Base-by-base conservation (phyloP, 2,888 invertebrate genomes). In the Hydrotaea cyrtoneurina region DNA sequence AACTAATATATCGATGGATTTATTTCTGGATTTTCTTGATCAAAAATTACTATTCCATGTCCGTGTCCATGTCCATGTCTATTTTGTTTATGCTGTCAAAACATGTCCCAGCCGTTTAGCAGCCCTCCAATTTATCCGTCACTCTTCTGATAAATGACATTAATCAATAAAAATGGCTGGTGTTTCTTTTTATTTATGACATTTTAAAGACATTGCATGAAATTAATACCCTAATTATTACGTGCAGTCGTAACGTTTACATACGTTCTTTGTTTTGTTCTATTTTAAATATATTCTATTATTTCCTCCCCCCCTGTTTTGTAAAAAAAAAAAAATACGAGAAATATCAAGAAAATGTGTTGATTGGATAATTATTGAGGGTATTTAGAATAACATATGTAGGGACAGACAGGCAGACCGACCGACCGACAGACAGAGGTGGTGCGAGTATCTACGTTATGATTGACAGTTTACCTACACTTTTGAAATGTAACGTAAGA, bases 331-430 rank as follows among this genome's bases (percentile, higher is more conserved):
- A 57, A 11, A 57, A 57, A 57, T 11, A 11, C 23, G 8, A 23
- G 15, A 39, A 21, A 69, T 13, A 64, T 17, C 39, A 46, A 46
- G 39, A 0, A 82, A 79, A 77, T 82, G 85, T 79, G 85, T 82
- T 85, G 85, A 85, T 77, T 85, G 82, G 85, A 77, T 85, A 85
- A 85, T 85, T 82, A 82, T 77, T 23, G 73, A n/a, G 62, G 69
- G 21, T 74, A 82, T 79, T 82, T 85, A 69, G n/a, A 69, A 23
- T 31, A 50, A 50, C 46, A 64, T 53, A 17, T 13, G 13, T n/a
- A n/a, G n/a, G n/a, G 15, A 50, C 15, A 7, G 5, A 8, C 31
- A 11, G n/a, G 1, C n/a, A 31, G 26, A 59, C 59, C 0, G 26
- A 26, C 59, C 23, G 17, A 26, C 59, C 0, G 26, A 26, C 59